A percentile compares a stretch with the other conserved stretches of the same genome.
These are phyloP conservation scores for Denticeps clupeoides DNA, from an alignment of 2,797 vertebrate genomes.

Conservation along the genomic window DNA sequence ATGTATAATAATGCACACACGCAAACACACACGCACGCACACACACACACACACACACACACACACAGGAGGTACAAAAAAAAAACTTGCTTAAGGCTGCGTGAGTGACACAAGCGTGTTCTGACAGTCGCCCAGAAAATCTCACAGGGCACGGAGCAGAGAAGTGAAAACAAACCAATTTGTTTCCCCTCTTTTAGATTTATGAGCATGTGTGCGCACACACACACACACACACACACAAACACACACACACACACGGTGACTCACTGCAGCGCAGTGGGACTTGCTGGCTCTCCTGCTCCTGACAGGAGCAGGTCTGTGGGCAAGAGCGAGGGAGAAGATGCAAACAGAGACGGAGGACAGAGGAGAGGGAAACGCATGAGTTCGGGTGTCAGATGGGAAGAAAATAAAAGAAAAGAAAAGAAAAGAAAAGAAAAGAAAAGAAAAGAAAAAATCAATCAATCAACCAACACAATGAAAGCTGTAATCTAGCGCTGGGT, in stretches of 20 bases:
- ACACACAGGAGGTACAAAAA: not conserved
- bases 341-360: conserved; percentile 20
- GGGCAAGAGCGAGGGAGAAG: conserved; percentile 27
- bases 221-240: conserved; percentile 16
- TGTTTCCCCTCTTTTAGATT: conserved; percentile 40
- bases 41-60: not conserved
- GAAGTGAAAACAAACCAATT: conserved; percentile 48
- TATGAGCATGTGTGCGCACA: conserved; percentile 26
- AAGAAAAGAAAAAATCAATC: conserved; percentile 20
- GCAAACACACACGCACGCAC: not conserved
- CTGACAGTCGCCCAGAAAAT: conserved; percentile 47
- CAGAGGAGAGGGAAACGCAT: conserved; percentile 26
- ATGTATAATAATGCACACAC: not conserved
- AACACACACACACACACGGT: conserved; percentile 19
- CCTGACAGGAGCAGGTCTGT: conserved; percentile 43
- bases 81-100: conserved; percentile 27
- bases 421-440: conserved; percentile 7
- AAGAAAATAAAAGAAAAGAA: conserved; percentile 12
- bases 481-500: no score
- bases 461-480: no score
- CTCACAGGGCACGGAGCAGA: conserved; percentile 39
- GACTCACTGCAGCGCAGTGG: conserved; percentile 42
- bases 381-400: conserved; percentile 10
- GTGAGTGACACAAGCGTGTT: conserved; percentile 43
- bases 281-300: conserved; percentile 37